Evolutionary conservation across 92 coral and sea anemone species (phyloP).

Genomic region (Pocillopora meandrina): DNA sequence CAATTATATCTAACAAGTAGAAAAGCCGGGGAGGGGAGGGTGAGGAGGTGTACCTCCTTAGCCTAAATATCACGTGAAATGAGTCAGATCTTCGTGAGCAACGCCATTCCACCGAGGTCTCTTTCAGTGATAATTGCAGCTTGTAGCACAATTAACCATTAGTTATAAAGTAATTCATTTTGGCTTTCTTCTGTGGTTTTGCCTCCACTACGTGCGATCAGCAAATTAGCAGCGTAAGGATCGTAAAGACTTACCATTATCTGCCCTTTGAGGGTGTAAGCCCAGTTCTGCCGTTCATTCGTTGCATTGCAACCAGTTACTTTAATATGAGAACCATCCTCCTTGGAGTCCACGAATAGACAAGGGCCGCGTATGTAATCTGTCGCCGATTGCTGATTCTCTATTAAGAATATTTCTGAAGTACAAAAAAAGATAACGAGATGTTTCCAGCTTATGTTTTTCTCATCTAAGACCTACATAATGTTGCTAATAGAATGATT

Average conservation of each 20-base stretch:
- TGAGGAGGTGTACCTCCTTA: not conserved
- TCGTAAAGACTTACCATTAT: slow-evolving; percentile 72
- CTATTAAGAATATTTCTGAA: slow-evolving; percentile 85
- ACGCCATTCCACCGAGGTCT: no score
- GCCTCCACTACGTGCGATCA: no score
- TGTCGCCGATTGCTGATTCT: slow-evolving; percentile 91
- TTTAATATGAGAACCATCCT: slow-evolving; percentile 64
- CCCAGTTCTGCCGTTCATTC: slow-evolving; percentile 83
- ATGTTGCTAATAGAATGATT: no score
- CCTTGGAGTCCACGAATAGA: slow-evolving; percentile 83
- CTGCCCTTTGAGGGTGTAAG: slow-evolving; percentile 90
- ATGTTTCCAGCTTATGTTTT: no score
- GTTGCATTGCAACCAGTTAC: slow-evolving; percentile 90
- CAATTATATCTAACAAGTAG: no score
- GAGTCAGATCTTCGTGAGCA: no score
- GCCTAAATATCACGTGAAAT: not conserved
- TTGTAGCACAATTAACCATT: no score
- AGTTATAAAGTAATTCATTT: no score
- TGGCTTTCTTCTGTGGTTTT: no score
- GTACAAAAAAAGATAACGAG: not conserved
- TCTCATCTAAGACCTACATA: no score
- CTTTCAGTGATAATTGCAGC: no score
- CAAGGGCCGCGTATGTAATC: slow-evolving; percentile 93
- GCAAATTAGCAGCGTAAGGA: not conserved
- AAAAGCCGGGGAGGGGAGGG: no score